phyloP scores from a whole-genome alignment of 1,140 invertebrate species.

The Nasonia longicornis region DNA sequence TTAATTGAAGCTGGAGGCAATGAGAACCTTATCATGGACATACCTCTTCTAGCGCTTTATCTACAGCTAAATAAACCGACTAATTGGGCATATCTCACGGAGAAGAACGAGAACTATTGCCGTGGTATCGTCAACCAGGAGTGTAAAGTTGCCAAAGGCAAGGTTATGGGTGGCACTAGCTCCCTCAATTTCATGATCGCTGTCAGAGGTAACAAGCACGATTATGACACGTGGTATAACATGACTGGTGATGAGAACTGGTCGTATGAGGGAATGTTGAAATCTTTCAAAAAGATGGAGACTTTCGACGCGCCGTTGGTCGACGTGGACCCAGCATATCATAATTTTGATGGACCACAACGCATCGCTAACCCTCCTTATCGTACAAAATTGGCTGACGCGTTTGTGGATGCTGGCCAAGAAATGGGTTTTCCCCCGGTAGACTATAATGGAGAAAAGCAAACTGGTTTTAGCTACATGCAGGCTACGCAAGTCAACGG shows the following conservation, averaged over 20 bases:
- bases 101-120: not conserved
- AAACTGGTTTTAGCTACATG: conserved; percentile 70
- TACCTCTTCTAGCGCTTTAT: not conserved
- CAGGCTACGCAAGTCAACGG: conserved; percentile 73
- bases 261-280: conserved; percentile 6
- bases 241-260: not conserved
- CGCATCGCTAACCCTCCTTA: not conserved
- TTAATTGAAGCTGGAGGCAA: conserved; percentile 10
- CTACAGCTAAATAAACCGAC: not conserved
- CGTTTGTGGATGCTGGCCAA: not conserved
- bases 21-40: conserved; percentile 6
- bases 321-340: not conserved
- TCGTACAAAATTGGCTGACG: not conserved
- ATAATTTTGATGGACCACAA: not conserved
- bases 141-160: not conserved
- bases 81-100: not conserved
- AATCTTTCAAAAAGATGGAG: conserved; percentile 21
- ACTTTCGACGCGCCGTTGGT: not conserved
- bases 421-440: conserved; percentile 10
- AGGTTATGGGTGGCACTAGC: conserved; percentile 12
- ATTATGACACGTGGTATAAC: conserved; percentile 1
- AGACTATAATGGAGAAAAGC: conserved; percentile 43
- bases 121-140: not conserved
- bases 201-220: conserved; percentile 3
- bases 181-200: conserved; percentile 17